Evolutionary conservation across 1,140 invertebrate species (phyloP), one percentile per base, ranked within the genome.

Genomic region (Ericerus pela): DNA sequence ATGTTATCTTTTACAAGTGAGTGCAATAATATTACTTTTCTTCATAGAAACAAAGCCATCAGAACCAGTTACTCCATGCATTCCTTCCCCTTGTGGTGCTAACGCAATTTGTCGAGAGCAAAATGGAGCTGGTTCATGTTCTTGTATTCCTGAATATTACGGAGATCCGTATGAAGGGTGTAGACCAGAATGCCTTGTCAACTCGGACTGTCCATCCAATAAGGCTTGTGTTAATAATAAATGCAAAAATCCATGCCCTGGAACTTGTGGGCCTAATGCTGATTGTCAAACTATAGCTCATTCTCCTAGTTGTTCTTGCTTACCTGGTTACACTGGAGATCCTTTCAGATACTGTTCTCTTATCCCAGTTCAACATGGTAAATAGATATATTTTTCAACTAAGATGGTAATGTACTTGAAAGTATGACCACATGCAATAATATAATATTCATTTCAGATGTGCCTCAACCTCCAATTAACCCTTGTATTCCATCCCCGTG

Each of bases 81-180:
- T 76, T 62, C 82, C 83, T 37, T 82, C 79, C 30, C 84, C 85
- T 37, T 88, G 85, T 66, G 85, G 85, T 37, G 74, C 79, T 1
- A 88, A 88, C 70, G 84, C 85, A 37, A 58, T 84, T 63, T 83
- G 80, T 68, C 78, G 79, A 71, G 85, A 88, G 69, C 78, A 78
- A 56, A 84, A 85, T 62, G 82, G 80, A 22, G 82, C 79, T 27
- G 79, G 77, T 1, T 76, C 78, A 16, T 83, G 80, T 64, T 63
- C 66, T 28, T 75, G 73, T 61, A 56, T 74, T 16, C 67, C 70
- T 6, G 69, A 72, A 56, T 75, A 73, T 59, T 68, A 72, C 58
- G 75, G 74, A 53, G 74, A 77, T 63, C 75, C 75, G 0, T 74
- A 73, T 56, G 65, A 69, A 58, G 67, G 77, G 60, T 84, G 81